Evolutionary conservation across 1,140 invertebrate species (phyloP).

Genomic region (Drosophila nebulosa): DNA sequence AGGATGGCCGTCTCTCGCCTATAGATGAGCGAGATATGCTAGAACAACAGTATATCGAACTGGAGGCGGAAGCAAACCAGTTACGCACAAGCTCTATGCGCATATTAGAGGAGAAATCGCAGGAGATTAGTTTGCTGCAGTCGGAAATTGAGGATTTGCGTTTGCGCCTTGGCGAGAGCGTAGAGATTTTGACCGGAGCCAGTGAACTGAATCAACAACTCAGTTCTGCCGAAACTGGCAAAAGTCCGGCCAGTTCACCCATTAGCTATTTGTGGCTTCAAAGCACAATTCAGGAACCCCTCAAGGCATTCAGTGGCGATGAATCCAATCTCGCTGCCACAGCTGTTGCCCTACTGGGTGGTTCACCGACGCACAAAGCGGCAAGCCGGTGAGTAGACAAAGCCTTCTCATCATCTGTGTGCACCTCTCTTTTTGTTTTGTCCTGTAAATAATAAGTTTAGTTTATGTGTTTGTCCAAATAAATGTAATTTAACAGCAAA

Average conservation of each 20-base stretch:
- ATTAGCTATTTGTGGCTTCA: constrained; percentile 82
- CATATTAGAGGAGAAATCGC: constrained; percentile 81
- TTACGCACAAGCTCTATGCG: constrained; percentile 71
- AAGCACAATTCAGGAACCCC: constrained; percentile 80
- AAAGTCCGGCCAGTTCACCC: constrained; percentile 80
- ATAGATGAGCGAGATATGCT: constrained; percentile 89
- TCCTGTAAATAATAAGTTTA: constrained; percentile 3
- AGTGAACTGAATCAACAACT: constrained; percentile 62
- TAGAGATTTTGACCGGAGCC: constrained; percentile 75
- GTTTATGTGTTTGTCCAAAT: background rate
- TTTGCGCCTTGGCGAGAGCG: constrained; percentile 67
- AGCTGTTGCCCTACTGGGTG: constrained; percentile 36
- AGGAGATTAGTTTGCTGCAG: constrained; percentile 83
- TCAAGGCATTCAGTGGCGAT: constrained; percentile 46
- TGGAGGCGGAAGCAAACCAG: constrained; percentile 87
- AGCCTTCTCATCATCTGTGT: background rate
- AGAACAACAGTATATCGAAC: constrained; percentile 87
- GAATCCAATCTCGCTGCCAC: constrained; percentile 30
- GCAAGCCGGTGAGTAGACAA: constrained; percentile 64
- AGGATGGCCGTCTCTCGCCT: constrained; percentile 85
- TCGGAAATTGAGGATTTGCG: constrained; percentile 81
- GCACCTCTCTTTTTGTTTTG: constrained; percentile 9
- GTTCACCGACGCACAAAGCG: constrained; percentile 54
- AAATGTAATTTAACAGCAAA: background rate
- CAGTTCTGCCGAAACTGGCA: constrained; percentile 37